Evolutionary conservation across 2,113 vertebrate genomes (phyloP).

Genomic region (Himantopus leucocephalus): DNA sequence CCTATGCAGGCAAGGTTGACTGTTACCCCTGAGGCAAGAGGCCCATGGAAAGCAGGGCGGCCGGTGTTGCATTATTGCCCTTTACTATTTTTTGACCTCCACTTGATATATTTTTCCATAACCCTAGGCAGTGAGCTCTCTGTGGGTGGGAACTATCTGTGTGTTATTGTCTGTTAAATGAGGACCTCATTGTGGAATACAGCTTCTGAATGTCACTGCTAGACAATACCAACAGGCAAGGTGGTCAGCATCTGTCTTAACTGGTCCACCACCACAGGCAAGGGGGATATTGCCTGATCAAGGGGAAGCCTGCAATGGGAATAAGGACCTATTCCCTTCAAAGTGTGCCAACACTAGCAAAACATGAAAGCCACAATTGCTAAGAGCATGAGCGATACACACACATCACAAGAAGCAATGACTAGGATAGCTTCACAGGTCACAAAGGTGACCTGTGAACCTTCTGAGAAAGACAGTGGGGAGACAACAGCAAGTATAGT

Average conservation of each 20-base stretch:
- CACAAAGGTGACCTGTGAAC: background rate
- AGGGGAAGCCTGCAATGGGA: background rate
- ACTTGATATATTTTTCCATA: constrained; percentile 59
- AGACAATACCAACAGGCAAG: background rate
- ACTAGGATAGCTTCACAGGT: background rate
- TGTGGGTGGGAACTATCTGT: constrained; percentile 20
- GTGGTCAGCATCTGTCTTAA: background rate
- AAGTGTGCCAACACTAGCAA: background rate
- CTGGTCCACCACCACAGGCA: background rate
- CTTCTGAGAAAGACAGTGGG: background rate
- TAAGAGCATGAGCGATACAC: background rate
- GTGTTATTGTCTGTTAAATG: constrained; percentile 1
- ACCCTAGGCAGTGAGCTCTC: constrained; percentile 29
- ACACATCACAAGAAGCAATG: background rate
- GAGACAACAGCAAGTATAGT: background rate
- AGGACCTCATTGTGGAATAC: background rate
- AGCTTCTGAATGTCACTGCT: background rate
- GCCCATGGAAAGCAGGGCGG: constrained; percentile 14
- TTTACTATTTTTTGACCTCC: constrained; percentile 34
- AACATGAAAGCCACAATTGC: background rate
- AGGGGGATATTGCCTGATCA: background rate
- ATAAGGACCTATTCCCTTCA: background rate
- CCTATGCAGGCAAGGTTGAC: constrained; percentile 26
- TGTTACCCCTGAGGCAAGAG: constrained; percentile 35
- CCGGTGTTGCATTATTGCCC: constrained; percentile 11